phyloP scores from a whole-genome alignment of 2,888 invertebrate genomes.

The Caenorhabditis uteleia region DNA sequence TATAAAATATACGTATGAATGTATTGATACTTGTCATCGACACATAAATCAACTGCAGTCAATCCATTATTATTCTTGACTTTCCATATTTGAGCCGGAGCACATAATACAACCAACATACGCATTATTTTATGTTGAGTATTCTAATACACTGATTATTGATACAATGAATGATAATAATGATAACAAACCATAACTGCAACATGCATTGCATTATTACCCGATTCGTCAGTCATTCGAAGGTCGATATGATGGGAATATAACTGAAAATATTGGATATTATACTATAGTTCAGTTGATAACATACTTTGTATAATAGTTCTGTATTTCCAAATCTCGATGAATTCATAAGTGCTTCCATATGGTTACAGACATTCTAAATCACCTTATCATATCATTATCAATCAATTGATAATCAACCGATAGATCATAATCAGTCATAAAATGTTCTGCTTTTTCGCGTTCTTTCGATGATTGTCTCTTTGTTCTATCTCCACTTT shows the following conservation, averaged over 20 bases:
- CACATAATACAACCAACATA: constrained; percentile 40
- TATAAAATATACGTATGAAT: background rate
- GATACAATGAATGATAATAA: constrained; percentile 1
- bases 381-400: background rate
- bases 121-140: constrained; percentile 30
- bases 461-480: constrained; percentile 17
- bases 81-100: constrained; percentile 41
- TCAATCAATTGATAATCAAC: constrained; percentile 2
- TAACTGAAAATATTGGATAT: constrained; percentile 13
- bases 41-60: constrained; percentile 26
- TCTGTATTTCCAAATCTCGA: constrained; percentile 38
- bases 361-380: constrained; percentile 37
- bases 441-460: constrained; percentile 19
- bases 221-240: constrained; percentile 32
- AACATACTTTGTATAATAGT: constrained; percentile 26
- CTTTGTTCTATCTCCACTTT: constrained; percentile 10
- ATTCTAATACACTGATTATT: constrained; percentile 18
- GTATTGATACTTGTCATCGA: constrained; percentile 17
- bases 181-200: constrained; percentile 27
- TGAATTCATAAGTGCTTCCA: constrained; percentile 40
- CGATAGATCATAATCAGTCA: constrained; percentile 31
- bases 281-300: background rate
- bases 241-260: constrained; percentile 36
- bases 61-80: constrained; percentile 35
- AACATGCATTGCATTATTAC: constrained; percentile 47